Evolutionary conservation across 2,113 vertebrate genomes (phyloP), one percentile per base, ranked within the genome.

Genomic region (Petrocephalus zakoni): DNA sequence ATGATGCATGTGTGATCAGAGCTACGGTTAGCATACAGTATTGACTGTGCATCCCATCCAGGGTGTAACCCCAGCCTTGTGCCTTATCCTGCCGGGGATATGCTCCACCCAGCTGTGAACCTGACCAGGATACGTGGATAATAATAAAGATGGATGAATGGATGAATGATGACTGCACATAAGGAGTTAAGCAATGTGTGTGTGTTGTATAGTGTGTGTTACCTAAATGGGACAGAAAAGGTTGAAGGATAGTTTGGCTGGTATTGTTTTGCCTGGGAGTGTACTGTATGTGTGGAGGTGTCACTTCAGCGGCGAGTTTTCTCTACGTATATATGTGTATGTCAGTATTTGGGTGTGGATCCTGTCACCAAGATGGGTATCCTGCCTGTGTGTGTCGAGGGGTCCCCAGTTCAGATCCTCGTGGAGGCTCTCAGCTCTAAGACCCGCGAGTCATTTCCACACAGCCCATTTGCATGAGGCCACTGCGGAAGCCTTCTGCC

Each of bases 311-410:
- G n/a, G 58, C 25, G 25, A 64, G n/a, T 68, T 29, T 78, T 13
- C 34, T 78, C 34, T 78, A 6, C 2, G 5, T 78, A 42, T 78
- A 42, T 42, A 19, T 37, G 4, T 42, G 11, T 55, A 55, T 55
- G 17, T 78, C n/a, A 42, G 17, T 78, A 17, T 1, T 42, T 55
- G 7, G 34, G 29, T 37, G 68, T 11, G 72, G 34, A 19, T 78
- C 68, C 72, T 78, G 72, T 37, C 72, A 8, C 7, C 17, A 53
- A 2, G 8, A 37, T 42, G 56, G 47, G 53, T 83, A 89, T 11
- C 46, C 49, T 89, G 51, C 55, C 86, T 88, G 72, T 88, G 88
- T 88, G 75, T 88, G 87, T 89, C 64, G 55, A 13, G 42, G 56
- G 42, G 81, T 11, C 11, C 6, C 37, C 0, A 0, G 21, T 83